Conservation (phyloP, 2,888 invertebrate species). For the Heliconius ethilla region DNA sequence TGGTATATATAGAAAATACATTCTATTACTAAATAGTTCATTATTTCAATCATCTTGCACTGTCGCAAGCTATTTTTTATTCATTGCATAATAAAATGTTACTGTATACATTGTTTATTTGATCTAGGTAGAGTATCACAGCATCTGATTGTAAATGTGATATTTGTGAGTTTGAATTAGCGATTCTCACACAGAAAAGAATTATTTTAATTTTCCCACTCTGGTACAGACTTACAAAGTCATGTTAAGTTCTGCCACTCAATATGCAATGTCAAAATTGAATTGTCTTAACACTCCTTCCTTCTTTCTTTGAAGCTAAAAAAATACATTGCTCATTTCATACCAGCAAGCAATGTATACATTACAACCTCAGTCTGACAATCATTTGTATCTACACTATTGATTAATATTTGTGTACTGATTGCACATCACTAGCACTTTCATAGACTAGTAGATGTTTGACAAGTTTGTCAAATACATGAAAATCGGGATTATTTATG, state of each 20-base stretch:
- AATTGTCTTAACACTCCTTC: not conserved
- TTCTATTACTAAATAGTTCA: not conserved
- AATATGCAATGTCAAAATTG: not conserved
- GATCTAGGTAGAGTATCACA: not conserved
- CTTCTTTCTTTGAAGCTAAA: not conserved
- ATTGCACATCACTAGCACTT: constrained; percentile 14
- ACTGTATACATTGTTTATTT: not conserved
- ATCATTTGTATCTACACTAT: not conserved
- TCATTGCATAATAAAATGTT: not conserved
- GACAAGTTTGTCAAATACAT: constrained; percentile 22
- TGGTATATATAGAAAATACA: not conserved
- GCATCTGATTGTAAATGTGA: not conserved
- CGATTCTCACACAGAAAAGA: not conserved
- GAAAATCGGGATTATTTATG: not conserved
- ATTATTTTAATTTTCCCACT: not conserved
- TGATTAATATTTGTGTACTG: constrained; percentile 12
- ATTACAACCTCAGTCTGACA: not conserved
- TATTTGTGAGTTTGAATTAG: not conserved
- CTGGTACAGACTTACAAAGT: not conserved
- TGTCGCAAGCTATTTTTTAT: not conserved
- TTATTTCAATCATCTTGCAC: not conserved
- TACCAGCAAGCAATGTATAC: not conserved
- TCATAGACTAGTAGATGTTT: constrained; percentile 22
- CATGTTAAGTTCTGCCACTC: not conserved
- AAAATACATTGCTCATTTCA: not conserved